Percentiles rank a stretch among this genome's conserved stretches.
These are phyloP conservation scores for Odontomachus brunneus DNA, from an alignment of 1,140 invertebrate genomes.

Conservation along the genomic window DNA sequence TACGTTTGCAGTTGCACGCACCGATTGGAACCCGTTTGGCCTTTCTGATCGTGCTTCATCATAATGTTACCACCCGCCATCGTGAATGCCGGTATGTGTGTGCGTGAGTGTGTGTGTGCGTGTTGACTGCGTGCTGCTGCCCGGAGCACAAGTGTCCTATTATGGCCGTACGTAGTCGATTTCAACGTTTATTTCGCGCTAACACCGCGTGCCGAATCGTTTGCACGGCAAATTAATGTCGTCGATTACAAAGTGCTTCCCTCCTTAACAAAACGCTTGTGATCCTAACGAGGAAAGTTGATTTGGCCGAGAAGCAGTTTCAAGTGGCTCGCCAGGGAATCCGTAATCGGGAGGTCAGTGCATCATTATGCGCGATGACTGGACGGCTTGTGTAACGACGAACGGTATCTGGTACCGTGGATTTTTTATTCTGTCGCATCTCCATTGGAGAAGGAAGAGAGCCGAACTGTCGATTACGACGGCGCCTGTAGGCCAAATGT, in stretches of 20 bases:
- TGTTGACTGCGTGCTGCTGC: background rate
- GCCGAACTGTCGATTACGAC: background rate
- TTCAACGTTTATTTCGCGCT: background rate
- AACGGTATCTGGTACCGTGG: background rate
- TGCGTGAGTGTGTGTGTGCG: no score
- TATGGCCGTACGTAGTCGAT: background rate
- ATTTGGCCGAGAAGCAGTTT: no score
- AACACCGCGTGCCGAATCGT: background rate
- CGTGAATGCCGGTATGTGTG: background rate
- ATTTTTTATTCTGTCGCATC: conserved; percentile 1
- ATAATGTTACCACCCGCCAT: background rate
- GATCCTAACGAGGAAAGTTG: no score
- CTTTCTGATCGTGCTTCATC: conserved; percentile 31
- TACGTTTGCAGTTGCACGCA: conserved; percentile 36
- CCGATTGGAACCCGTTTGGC: conserved; percentile 39
- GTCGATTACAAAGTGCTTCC: background rate
- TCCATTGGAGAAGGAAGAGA: background rate
- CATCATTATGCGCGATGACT: conserved; percentile 23
- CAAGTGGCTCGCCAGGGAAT: background rate
- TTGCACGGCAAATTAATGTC: background rate
- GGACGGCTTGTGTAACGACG: background rate
- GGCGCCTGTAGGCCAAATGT: conserved; percentile 6
- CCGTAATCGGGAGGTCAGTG: background rate
- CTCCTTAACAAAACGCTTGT: background rate
- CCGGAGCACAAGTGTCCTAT: background rate